Evolutionary conservation across 2,888 invertebrate species (phyloP).

Genomic region (Pseudeuparius sepicola): DNA sequence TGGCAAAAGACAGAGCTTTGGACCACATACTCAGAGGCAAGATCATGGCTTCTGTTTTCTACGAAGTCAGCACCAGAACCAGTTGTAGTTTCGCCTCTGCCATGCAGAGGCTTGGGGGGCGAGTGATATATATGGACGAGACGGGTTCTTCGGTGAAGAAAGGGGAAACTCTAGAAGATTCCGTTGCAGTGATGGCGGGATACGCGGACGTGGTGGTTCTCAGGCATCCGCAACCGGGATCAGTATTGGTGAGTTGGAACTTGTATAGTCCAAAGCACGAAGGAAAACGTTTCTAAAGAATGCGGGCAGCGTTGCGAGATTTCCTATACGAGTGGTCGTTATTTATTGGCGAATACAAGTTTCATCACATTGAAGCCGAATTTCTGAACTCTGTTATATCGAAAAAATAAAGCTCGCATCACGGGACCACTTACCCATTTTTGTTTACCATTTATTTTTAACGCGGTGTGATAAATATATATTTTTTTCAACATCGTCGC

Average conservation of each 20-base stretch:
- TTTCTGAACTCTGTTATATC: no score
- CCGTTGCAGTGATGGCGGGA: slow-evolving; percentile 77
- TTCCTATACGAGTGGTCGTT: no score
- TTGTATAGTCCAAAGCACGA: no score
- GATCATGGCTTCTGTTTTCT: slow-evolving; percentile 93
- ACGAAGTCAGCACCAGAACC: slow-evolving; percentile 95
- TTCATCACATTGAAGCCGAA: no score
- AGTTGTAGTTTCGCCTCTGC: slow-evolving; percentile 94
- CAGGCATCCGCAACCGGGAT: slow-evolving; percentile 87
- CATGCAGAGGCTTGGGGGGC: slow-evolving; percentile 92
- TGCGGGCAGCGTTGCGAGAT: no score
- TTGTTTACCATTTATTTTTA: no score
- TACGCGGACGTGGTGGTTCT: slow-evolving; percentile 92
- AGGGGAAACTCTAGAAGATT: slow-evolving; percentile 90
- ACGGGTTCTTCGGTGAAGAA: slow-evolving; percentile 89
- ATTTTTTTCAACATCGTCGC: no score
- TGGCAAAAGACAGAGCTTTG: slow-evolving; percentile 71
- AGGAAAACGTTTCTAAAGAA: no score
- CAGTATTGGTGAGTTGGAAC: slow-evolving; percentile 72
- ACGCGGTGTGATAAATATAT: no score
- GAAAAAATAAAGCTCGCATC: no score
- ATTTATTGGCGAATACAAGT: no score
- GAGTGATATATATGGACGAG: slow-evolving; percentile 83
- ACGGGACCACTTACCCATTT: no score
- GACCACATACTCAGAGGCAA: slow-evolving; percentile 73